phyloP scores from a whole-genome alignment of 2,113 vertebrate genomes.

The Lophius piscatorius region DNA sequence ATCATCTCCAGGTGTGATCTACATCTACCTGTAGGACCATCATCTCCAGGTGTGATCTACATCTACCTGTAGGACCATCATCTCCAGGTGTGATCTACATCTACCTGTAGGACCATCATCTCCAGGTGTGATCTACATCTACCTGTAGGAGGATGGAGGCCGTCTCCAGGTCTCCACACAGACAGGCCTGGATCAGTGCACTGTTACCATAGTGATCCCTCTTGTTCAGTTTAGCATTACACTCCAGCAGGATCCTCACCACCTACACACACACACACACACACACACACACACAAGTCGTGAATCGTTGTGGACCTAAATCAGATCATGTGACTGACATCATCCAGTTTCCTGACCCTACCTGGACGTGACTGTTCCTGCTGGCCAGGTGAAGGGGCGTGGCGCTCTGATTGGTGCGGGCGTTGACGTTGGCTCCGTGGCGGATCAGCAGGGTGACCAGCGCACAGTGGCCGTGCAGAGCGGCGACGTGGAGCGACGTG shows the following conservation, averaged over 20 bases:
- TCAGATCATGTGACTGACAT: too few species aligned
- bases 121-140: slow-evolving; percentile 68
- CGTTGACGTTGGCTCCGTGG: slow-evolving; percentile 83
- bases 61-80: too few species aligned
- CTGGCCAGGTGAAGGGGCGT: slow-evolving; percentile 92
- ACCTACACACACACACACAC: slow-evolving; percentile 76
- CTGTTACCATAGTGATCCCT: slow-evolving; percentile 93
- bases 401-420: slow-evolving; percentile 78
- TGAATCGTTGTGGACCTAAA: too few species aligned
- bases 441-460: slow-evolving; percentile 83
- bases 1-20: too few species aligned
- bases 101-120: slow-evolving; percentile 86
- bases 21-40: too few species aligned
- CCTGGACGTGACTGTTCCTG: slow-evolving; percentile 89
- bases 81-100: background rate
- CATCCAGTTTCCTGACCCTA: slow-evolving; percentile 32
- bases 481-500: slow-evolving; percentile 87
- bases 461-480: slow-evolving; percentile 83
- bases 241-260: slow-evolving; percentile 86
- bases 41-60: too few species aligned
- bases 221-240: slow-evolving; percentile 89
- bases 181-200: slow-evolving; percentile 88
- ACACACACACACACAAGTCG: slow-evolving; percentile 6
- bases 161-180: slow-evolving; percentile 84
- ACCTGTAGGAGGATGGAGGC: slow-evolving; percentile 86